These are phyloP conservation scores for Hapalemur alaotrensis DNA, from an alignment of 2,797 vertebrate genomes.

Conservation along the genomic window DNA sequence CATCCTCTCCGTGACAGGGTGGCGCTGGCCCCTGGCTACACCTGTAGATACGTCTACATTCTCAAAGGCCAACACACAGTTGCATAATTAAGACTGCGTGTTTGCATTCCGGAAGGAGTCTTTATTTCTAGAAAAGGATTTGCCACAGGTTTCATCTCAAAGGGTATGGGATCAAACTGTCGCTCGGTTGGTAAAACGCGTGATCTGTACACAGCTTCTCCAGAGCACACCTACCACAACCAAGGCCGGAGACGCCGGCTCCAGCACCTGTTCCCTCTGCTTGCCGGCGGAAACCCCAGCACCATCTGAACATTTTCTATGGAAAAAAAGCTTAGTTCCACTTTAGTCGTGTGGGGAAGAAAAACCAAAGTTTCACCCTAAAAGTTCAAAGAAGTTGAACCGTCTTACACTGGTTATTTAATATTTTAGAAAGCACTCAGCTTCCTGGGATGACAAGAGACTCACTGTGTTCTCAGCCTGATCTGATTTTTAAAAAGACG, in stretches of 20 bases:
- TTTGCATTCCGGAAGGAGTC: neutral
- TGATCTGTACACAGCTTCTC: neutral
- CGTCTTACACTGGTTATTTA: neutral
- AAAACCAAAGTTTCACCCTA: conserved; percentile 15
- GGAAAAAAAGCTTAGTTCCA: neutral
- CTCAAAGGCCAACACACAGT: neutral
- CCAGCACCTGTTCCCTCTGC: neutral
- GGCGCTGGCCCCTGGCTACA: neutral
- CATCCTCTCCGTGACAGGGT: accelerated
- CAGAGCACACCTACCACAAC: neutral
- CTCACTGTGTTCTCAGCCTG: conserved; percentile 47
- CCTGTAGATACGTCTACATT: neutral
- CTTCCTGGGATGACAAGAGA: conserved; percentile 46
- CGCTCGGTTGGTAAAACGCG: neutral
- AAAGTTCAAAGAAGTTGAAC: conserved; percentile 19
- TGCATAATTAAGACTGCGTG: accelerated
- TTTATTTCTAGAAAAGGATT: neutral
- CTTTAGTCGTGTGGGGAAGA: neutral
- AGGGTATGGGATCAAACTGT: neutral
- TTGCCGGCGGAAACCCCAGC: neutral
- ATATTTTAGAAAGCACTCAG: neutral
- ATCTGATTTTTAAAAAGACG: conserved; percentile 75
- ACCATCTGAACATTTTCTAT: neutral
- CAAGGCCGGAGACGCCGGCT: accelerated
- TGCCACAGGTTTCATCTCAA: accelerated